Conservation (phyloP, 2,797 vertebrate species). For the Platalea minor region DNA sequence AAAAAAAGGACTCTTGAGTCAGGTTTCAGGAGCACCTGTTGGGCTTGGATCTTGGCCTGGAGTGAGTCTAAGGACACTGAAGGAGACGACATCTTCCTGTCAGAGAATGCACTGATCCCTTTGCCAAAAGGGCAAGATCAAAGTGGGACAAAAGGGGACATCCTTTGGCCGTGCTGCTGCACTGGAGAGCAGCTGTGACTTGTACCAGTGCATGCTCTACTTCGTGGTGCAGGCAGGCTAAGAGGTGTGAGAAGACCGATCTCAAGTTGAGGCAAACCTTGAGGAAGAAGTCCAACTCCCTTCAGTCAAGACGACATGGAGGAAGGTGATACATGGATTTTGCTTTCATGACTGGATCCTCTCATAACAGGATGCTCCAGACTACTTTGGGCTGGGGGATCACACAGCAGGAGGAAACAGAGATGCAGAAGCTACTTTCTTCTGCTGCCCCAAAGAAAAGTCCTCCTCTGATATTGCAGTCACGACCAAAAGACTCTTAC, state of each 20-base stretch:
- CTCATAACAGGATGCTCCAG: background rate
- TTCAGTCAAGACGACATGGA: accelerated
- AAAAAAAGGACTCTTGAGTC: background rate
- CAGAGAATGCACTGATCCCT: background rate
- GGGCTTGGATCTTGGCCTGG: background rate
- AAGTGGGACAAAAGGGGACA: background rate
- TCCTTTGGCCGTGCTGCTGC: background rate
- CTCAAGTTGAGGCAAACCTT: background rate
- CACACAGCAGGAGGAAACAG: background rate
- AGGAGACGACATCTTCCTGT: background rate
- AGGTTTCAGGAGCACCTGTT: background rate
- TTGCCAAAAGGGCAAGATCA: too few relatives aligned
- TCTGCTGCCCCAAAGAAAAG: background rate
- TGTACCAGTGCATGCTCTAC: too few relatives aligned
- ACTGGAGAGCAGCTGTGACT: background rate
- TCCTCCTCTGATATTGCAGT: background rate
- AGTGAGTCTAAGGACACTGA: background rate
- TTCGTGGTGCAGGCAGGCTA: background rate
- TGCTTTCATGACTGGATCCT: background rate
- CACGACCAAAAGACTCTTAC: background rate
- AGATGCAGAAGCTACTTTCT: background rate
- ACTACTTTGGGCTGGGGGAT: accelerated
- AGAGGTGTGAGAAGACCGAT: background rate
- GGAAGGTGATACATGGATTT: background rate
- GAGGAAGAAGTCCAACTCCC: background rate